Conservation (phyloP, 2,113 vertebrate species). For the Clarias macrocephalus region DNA sequence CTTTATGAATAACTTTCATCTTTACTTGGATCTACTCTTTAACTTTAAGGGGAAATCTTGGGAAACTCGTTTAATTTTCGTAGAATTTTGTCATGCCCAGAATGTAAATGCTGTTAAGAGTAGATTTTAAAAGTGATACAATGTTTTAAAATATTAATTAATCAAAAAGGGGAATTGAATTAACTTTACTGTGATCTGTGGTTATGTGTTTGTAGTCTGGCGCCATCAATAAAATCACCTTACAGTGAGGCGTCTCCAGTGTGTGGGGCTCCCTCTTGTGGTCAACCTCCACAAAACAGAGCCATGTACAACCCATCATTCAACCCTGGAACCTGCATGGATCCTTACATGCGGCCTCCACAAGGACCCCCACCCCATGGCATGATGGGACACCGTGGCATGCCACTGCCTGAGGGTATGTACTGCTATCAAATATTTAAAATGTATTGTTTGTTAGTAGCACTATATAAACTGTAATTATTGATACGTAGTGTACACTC, state of each 20-base stretch:
- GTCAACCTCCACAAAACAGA: conserved; percentile 66
- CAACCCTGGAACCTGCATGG: conserved; percentile 79
- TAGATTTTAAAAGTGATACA: background rate
- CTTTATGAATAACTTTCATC: no score
- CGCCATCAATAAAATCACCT: conserved; percentile 61
- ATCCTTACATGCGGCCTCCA: conserved; percentile 83
- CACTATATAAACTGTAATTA: background rate
- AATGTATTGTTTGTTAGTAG: background rate
- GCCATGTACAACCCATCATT: conserved; percentile 84
- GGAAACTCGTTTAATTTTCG: no score
- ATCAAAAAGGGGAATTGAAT: background rate
- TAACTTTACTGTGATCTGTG: background rate
- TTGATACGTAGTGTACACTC: background rate
- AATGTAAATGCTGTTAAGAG: background rate
- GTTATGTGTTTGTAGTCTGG: conserved; percentile 54
- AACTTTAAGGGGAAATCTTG: no score
- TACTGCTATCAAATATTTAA: conserved; percentile 37
- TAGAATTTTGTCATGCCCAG: background rate
- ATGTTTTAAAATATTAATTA: background rate
- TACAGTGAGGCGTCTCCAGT: conserved; percentile 71
- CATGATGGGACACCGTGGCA: conserved; percentile 74
- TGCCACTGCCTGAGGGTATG: conserved; percentile 71
- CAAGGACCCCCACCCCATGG: conserved; percentile 70
- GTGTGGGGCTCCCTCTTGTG: conserved; percentile 60
- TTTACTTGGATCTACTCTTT: no score